Percentiles rank a stretch among this genome's conserved stretches.
Evolutionary conservation across 2,113 vertebrate species (phyloP).

Genomic region (Pluvialis apricaria): DNA sequence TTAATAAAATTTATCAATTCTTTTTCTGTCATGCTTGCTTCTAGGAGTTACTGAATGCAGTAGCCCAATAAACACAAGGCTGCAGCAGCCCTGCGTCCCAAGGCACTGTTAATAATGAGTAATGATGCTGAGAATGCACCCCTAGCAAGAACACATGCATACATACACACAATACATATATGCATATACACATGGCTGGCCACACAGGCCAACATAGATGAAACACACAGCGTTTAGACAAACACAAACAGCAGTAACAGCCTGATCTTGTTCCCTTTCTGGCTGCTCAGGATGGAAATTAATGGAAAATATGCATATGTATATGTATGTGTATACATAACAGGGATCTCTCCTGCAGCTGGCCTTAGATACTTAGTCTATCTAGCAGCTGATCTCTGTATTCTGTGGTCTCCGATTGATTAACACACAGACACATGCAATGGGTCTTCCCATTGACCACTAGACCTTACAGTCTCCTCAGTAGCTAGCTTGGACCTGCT

Average conservation of each 20-base stretch:
- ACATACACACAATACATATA: too few species aligned
- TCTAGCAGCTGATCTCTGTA: not conserved
- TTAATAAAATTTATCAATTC: not conserved
- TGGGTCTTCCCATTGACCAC: not conserved
- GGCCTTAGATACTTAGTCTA: not conserved
- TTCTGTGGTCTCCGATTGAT: not conserved
- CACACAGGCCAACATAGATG: not conserved
- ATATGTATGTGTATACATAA: not conserved
- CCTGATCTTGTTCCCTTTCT: not conserved
- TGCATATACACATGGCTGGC: not conserved
- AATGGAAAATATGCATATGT: not conserved
- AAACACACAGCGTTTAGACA: not conserved
- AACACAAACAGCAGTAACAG: not conserved
- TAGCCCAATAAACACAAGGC: not conserved
- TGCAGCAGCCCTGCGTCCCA: not conserved
- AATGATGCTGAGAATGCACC: not conserved
- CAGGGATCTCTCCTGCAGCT: not conserved
- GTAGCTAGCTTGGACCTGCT: not conserved
- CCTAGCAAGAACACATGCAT: not conserved
- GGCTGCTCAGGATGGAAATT: not conserved
- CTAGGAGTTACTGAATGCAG: not conserved
- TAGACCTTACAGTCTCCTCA: not conserved
- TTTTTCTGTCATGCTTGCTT: not conserved
- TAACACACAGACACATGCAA: not conserved
- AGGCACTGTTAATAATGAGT: not conserved